Conservation (phyloP, 2,888 invertebrate species). For the Alloplasta piceator region DNA sequence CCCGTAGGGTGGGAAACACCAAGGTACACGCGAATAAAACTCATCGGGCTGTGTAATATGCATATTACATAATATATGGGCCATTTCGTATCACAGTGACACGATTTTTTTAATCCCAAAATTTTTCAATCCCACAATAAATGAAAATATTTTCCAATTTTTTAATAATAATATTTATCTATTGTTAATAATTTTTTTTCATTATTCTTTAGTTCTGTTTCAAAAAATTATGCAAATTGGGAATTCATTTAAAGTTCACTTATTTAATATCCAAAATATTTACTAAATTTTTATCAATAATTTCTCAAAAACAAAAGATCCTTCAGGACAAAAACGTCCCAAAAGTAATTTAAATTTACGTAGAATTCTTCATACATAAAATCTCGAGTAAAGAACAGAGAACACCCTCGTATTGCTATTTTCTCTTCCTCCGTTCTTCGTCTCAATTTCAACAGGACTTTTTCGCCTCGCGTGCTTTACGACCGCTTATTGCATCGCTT, state of each 20-base stretch:
- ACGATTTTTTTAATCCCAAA: too few relatives aligned
- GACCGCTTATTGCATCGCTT: slow-evolving; percentile 40
- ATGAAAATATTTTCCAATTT: too few relatives aligned
- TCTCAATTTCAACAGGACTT: slow-evolving; percentile 25
- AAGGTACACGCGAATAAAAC: slow-evolving; percentile 42
- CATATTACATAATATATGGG: slow-evolving; percentile 35
- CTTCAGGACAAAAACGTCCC: too few relatives aligned
- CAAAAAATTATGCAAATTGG: not conserved
- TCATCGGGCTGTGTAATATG: slow-evolving; percentile 41
- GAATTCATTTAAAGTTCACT: not conserved
- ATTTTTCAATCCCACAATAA: too few relatives aligned
- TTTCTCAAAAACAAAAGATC: too few relatives aligned
- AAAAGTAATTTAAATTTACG: too few relatives aligned
- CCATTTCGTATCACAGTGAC: too few relatives aligned
- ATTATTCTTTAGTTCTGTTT: too few relatives aligned
- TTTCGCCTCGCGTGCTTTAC: slow-evolving; percentile 48
- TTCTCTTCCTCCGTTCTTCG: slow-evolving; percentile 8
- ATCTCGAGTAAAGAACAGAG: slow-evolving; percentile 22
- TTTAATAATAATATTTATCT: too few relatives aligned
- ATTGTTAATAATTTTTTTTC: too few relatives aligned
- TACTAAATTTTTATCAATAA: too few relatives aligned
- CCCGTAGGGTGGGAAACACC: slow-evolving; percentile 19
- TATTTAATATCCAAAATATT: too few relatives aligned
- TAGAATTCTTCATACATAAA: not conserved
- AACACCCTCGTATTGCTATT: slow-evolving; percentile 16